Percentiles rank a stretch among this genome's conserved stretches.
Conservation (phyloP, 2,113 vertebrate species). For the Craseonycteris thonglongyai region DNA sequence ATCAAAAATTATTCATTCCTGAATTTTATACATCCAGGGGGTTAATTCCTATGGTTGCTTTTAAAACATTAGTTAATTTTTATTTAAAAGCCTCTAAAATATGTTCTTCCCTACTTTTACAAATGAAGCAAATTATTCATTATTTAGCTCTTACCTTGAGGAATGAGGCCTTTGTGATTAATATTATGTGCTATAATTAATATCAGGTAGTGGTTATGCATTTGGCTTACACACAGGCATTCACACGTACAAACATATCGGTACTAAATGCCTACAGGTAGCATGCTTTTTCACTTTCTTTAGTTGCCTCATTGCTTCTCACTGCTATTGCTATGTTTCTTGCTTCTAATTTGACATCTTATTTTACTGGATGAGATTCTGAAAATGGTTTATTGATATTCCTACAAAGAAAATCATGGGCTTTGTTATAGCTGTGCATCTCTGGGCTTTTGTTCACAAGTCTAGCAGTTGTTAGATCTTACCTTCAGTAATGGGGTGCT, state of each 20-base stretch:
- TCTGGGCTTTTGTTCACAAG: not conserved
- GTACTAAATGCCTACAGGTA: not conserved
- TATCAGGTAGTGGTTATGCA: not conserved
- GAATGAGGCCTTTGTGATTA: not conserved
- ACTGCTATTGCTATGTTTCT: not conserved
- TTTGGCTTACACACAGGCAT: not conserved
- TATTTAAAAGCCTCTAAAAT: not conserved
- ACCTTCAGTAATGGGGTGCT: not conserved
- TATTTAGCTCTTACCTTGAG: not conserved
- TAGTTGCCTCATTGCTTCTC: not conserved
- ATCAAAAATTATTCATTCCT: not conserved
- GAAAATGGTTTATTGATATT: not conserved
- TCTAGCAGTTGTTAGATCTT: not conserved
- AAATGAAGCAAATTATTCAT: not conserved
- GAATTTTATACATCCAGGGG: not conserved
- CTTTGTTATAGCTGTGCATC: not conserved
- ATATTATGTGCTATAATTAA: not conserved
- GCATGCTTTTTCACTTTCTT: not conserved
- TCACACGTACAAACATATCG: not conserved
- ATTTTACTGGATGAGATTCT: not conserved
- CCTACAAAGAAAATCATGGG: not conserved
- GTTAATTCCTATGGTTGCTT: not conserved
- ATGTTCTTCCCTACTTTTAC: not conserved
- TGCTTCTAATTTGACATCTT: not conserved
- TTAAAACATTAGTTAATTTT: not conserved